Evolutionary conservation across 2,888 invertebrate species (phyloP).

Genomic region (Tethea ocularis): DNA sequence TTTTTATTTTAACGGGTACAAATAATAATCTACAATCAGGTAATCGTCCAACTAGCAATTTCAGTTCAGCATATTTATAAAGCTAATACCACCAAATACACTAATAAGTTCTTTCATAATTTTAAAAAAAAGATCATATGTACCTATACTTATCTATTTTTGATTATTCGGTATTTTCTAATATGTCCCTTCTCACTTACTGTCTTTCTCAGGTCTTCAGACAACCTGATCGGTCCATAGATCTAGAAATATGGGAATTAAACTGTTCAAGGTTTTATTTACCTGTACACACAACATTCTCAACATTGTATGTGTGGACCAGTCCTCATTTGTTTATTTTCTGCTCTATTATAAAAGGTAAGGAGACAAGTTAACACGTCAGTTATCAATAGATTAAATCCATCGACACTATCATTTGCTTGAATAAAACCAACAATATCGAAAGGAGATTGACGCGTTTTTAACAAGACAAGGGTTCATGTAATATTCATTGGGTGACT

Average conservation of each 20-base stretch:
- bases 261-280: not conserved
- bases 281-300: not conserved
- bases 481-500: constrained; percentile 65
- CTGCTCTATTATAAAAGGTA: constrained; percentile 6
- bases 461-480: constrained; percentile 73
- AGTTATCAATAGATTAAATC: constrained; percentile 36
- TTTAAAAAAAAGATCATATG: too few species aligned
- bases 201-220: not conserved
- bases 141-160: too few species aligned
- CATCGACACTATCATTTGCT: constrained; percentile 54
- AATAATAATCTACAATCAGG: too few species aligned
- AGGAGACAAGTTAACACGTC: constrained; percentile 12
- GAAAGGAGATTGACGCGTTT: constrained; percentile 68
- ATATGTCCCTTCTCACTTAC: not conserved
- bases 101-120: too few species aligned
- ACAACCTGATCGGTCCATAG: not conserved
- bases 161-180: too few species aligned
- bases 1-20: too few species aligned
- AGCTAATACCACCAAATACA: too few species aligned
- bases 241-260: not conserved
- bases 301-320: not conserved
- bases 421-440: constrained; percentile 68
- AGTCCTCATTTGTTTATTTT: not conserved
- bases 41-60: too few species aligned
- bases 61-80: too few species aligned